phyloP scores from a whole-genome alignment of 2,888 invertebrate species.

The Tipula unca region DNA sequence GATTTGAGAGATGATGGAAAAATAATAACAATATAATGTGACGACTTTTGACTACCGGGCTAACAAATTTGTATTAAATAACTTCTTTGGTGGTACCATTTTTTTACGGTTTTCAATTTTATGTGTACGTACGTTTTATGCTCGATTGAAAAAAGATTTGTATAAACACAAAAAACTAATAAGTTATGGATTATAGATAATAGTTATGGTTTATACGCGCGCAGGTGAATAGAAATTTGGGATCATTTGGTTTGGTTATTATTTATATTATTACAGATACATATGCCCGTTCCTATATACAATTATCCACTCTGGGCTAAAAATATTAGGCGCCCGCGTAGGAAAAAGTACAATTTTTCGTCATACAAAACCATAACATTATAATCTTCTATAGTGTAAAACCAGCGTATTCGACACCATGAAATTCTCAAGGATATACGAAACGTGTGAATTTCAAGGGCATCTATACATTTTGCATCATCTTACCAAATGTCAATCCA shows the following conservation, averaged over 20 bases:
- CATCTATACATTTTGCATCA: no score
- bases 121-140: not conserved
- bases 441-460: no score
- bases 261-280: not conserved
- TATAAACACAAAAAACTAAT: not conserved
- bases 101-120: not conserved
- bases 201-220: not conserved
- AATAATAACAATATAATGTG: constrained; percentile 14
- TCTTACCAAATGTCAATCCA: no score
- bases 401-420: no score
- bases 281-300: not conserved
- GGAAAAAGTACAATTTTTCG: no score
- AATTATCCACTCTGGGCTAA: no score
- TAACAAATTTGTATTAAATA: not conserved
- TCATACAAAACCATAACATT: no score
- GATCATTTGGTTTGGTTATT: not conserved
- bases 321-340: no score
- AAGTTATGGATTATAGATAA: not conserved
- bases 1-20: not conserved
- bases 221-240: not conserved
- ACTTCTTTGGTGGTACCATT: not conserved
- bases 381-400: no score
- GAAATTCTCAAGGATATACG: no score
- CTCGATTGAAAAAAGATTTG: not conserved
- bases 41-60: constrained; percentile 8